Evolutionary conservation across 1,140 invertebrate genomes (phyloP).

Genomic region (Meloidogyne floridensis): DNA sequence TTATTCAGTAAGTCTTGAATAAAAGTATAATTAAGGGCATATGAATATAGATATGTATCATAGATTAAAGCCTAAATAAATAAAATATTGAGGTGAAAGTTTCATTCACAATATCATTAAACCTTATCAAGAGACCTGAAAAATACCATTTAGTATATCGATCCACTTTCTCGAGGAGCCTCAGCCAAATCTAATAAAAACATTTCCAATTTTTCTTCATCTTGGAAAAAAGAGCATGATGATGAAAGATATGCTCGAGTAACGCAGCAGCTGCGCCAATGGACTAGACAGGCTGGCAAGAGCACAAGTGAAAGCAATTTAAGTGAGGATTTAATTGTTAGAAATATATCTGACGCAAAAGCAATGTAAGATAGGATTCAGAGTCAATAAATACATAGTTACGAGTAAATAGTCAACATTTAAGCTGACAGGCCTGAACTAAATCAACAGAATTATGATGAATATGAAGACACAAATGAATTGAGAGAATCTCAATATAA

Average conservation of each 20-base stretch:
- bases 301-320: not conserved
- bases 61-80: too few relatives aligned
- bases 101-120: too few relatives aligned
- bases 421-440: not conserved
- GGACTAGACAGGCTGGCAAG: conserved; percentile 8
- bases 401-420: not conserved
- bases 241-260: conserved; percentile 18
- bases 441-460: not conserved
- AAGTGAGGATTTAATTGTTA: not conserved
- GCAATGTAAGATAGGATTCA: too few relatives aligned
- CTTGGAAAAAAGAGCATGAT: not conserved
- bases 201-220: not conserved
- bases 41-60: too few relatives aligned
- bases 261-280: not conserved
- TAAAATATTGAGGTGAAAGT: too few relatives aligned
- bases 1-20: not conserved
- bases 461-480: not conserved
- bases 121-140: too few relatives aligned
- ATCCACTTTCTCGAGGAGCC: conserved; percentile 49
- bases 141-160: conserved; percentile 48
- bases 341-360: too few relatives aligned
- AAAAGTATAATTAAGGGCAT: not conserved
- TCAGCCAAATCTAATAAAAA: conserved; percentile 45
- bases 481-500: not conserved
- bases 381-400: too few relatives aligned